Evolutionary conservation across 2,797 vertebrate genomes (phyloP).

Genomic region (Lagocephalus sceleratus): DNA sequence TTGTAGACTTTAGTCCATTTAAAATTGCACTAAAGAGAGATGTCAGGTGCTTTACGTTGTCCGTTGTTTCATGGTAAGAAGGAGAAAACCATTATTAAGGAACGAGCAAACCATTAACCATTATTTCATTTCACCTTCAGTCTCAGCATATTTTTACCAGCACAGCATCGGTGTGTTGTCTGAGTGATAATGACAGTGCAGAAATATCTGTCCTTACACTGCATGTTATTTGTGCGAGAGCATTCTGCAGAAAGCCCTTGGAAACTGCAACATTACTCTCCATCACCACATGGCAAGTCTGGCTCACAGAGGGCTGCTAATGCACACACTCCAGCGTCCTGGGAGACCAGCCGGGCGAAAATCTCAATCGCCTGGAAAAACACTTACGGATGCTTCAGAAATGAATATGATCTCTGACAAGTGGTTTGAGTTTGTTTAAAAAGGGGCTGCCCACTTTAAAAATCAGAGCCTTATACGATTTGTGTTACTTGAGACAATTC

Average conservation of each 20-base stretch:
- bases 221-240: conserved; percentile 32
- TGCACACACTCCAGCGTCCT: conserved; percentile 61
- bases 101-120: too few species aligned
- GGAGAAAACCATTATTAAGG: too few species aligned
- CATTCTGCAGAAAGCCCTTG: conserved; percentile 29
- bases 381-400: conserved; percentile 29
- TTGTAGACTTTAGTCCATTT: neutral
- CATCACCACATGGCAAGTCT: conserved; percentile 42
- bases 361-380: conserved; percentile 33
- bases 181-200: conserved; percentile 15
- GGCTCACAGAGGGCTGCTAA: conserved; percentile 60
- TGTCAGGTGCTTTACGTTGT: conserved; percentile 7
- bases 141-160: too few species aligned
- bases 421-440: conserved; percentile 2
- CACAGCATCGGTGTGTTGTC: conserved; percentile 3
- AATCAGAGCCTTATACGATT: neutral
- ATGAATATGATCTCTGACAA: conserved; percentile 19
- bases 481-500: conserved; percentile 1
- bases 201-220: conserved; percentile 27
- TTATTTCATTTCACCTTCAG: too few species aligned
- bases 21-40: neutral
- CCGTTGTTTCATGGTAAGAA: neutral
- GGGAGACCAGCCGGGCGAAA: conserved; percentile 34
- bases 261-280: conserved; percentile 34
- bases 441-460: neutral